These are phyloP conservation scores for Tetrax tetrax DNA, from an alignment of 2,113 vertebrate species.

Conservation along the genomic window DNA sequence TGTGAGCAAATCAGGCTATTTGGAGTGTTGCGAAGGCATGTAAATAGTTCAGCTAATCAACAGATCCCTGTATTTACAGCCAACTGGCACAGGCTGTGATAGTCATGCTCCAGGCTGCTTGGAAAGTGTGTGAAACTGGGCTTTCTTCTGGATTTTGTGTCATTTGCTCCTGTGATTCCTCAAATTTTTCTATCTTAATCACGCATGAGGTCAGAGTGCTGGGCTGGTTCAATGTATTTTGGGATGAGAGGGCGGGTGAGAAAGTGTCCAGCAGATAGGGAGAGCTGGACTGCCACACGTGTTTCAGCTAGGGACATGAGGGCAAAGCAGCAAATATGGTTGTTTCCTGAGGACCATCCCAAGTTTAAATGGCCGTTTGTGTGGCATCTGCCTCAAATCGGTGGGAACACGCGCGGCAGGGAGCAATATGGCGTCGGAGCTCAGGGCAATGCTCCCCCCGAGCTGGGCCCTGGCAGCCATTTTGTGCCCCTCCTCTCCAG, in stretches of 20 bases:
- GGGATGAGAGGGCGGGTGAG: neutral
- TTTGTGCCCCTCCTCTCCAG: no score
- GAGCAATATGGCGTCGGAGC: fast-evolving
- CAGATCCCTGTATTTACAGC: neutral
- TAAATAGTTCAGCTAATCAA: slow-evolving; percentile 35
- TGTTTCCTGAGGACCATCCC: neutral
- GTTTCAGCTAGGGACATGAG: neutral
- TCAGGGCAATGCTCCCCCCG: no score
- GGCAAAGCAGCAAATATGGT: fast-evolving
- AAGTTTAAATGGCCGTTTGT: fast-evolving
- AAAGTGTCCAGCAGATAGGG: neutral
- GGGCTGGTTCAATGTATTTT: neutral
- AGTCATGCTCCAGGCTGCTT: neutral
- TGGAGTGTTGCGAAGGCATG: neutral
- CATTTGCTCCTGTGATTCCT: neutral
- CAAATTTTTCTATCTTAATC: neutral
- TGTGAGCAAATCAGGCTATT: slow-evolving; percentile 7
- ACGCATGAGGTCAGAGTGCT: neutral
- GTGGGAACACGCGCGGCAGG: fast-evolving
- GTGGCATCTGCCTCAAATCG: neutral
- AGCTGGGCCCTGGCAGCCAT: fast-evolving
- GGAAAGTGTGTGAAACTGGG: neutral
- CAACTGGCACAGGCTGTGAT: neutral
- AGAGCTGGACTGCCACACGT: fast-evolving
- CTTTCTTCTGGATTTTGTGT: neutral